Base-by-base conservation (phyloP, 2,113 vertebrate genomes). In the Otocyon megalotis region DNA sequence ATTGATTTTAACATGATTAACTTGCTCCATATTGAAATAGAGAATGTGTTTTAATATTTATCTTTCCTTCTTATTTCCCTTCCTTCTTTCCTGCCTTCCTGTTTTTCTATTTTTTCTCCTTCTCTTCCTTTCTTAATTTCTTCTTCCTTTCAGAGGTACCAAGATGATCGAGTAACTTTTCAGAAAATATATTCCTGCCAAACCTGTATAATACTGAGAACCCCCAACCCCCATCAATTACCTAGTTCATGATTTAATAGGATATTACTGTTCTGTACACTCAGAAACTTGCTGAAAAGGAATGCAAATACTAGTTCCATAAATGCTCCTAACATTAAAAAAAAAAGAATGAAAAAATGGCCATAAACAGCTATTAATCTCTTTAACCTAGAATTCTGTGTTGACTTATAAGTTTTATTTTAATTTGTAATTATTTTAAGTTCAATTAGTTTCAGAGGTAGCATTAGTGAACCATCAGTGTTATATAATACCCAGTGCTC, bases 221-320 rank as follows among this genome's bases (percentile, higher is more conserved):
- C 26, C 3, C 24, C 43, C 24, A 1, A 43, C 71, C 12, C 28
- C 62, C 54, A 30, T 53, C 14, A 35, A 20, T 76, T 20, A 62
- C 50, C 12, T 35, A 35, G 8, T 30, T 67, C 56, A 85, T 32
- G 81, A 14, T 43, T 92, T 17, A 53, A 0, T 19, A 60, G 8
- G 43, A 30, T 35, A 54, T 15, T 2, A 54, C 26, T 20, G 54
- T 81, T 74, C 14, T 88, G 9, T 79, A 10, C 62, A 76, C 12
- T 76, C 86, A 63, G 53, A 92, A 85, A 85, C 19, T 65, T 92
- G 20, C 7, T 93, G 80, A 80, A 93, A 97, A 96, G 16, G 1
- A 83, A 90, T 80, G 16, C 12, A 88, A 15, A 87, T 15, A 30
- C 5, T 65, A 24, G 26, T 79, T 65, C 20, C 58, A 88, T 67